A percentile compares a stretch with the other conserved stretches of the same genome.
Evolutionary conservation across 2,888 invertebrate genomes (phyloP).

Genomic region (Stenurella melanura): DNA sequence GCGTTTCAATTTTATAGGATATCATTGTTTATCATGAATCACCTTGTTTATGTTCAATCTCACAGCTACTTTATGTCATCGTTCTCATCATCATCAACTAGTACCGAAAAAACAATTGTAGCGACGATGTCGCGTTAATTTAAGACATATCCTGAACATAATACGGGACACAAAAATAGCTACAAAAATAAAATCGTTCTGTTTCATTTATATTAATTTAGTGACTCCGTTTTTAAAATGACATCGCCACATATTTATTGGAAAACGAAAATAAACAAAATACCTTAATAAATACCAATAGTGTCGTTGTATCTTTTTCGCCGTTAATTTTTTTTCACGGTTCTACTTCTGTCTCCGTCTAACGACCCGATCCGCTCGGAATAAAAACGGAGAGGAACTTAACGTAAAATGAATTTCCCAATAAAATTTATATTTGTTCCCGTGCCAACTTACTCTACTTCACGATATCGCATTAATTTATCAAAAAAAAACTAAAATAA

Average conservation of each 20-base stretch:
- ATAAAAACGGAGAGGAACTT: constrained; percentile 42
- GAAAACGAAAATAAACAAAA: constrained; percentile 62
- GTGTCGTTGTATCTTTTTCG: constrained; percentile 55
- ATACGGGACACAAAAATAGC: constrained; percentile 47
- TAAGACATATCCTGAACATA: constrained; percentile 37
- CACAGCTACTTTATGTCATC: constrained; percentile 28
- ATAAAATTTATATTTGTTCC: constrained; percentile 53
- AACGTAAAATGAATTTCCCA: constrained; percentile 48
- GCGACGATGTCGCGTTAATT: constrained; percentile 41
- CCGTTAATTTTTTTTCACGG: constrained; percentile 41
- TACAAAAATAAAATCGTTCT: constrained; percentile 48
- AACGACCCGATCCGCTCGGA: constrained; percentile 39
- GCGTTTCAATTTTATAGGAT: no score
- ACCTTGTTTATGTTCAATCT: constrained; percentile 13
- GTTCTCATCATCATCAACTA: constrained; percentile 14
- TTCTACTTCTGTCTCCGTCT: constrained; percentile 46
- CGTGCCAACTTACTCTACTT: constrained; percentile 55
- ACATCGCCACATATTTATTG: constrained; percentile 51
- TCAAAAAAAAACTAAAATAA: constrained; percentile 39
- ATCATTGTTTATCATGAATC: constrained; percentile 10
- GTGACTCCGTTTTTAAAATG: constrained; percentile 46
- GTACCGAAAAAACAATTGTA: constrained; percentile 28
- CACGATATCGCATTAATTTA: constrained; percentile 43
- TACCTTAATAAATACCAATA: constrained; percentile 60
- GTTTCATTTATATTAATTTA: constrained; percentile 53